Conservation (phyloP, 2,113 vertebrate species). For the Phaethornis superciliosus region DNA sequence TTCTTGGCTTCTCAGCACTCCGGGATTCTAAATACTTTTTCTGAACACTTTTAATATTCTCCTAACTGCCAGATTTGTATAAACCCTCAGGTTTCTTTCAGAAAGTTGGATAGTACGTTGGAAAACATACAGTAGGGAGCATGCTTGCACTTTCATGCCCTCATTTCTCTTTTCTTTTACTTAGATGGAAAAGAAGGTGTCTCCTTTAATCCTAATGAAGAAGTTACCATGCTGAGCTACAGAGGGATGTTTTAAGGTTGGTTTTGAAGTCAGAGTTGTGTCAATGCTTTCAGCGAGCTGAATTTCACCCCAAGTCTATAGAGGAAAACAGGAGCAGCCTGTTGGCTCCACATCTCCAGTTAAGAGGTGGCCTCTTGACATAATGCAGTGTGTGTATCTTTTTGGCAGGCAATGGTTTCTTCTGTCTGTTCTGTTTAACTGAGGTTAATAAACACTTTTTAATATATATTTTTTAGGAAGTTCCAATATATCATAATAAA, state of each 20-base stretch:
- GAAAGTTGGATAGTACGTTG: neutral
- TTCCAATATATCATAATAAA: constrained; percentile 10
- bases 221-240: neutral
- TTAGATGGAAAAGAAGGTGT: neutral
- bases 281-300: neutral
- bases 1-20: neutral
- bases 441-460: neutral
- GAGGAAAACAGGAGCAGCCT: constrained; percentile 1
- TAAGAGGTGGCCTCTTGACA: neutral
- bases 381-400: neutral
- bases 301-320: neutral
- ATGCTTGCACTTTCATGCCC: neutral
- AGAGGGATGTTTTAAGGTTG: neutral
- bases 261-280: neutral
- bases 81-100: neutral
- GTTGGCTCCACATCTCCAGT: neutral
- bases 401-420: constrained; percentile 18
- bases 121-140: neutral
- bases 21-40: neutral
- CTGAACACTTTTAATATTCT: neutral
- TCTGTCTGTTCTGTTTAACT: neutral
- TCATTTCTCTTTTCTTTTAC: neutral
- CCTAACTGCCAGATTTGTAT: neutral
- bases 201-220: neutral
- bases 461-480: neutral